A percentile compares a stretch with the other conserved stretches of the same genome.
Conservation (phyloP, 2,113 vertebrate genomes). For the Steatornis caripensis region DNA sequence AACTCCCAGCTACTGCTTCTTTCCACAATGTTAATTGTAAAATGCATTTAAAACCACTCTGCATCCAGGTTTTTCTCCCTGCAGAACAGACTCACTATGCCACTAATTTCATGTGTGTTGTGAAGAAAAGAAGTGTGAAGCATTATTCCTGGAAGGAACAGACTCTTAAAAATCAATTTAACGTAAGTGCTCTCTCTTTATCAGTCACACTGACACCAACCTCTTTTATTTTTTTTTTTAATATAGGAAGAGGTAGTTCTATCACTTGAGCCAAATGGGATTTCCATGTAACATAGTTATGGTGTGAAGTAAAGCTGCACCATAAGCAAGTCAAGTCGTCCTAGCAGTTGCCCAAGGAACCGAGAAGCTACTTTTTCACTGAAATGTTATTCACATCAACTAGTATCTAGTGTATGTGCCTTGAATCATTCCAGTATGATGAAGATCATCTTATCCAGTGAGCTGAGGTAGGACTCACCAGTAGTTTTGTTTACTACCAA, state of each 20-base stretch:
- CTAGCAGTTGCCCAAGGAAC: neutral
- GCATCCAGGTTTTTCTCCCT: neutral
- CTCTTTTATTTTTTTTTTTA: neutral
- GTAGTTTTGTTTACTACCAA: neutral
- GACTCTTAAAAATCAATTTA: constrained; percentile 24
- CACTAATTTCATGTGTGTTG: constrained; percentile 26
- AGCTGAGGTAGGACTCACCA: neutral
- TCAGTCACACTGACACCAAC: neutral
- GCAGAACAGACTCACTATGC: neutral
- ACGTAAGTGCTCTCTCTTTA: neutral
- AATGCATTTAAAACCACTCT: neutral
- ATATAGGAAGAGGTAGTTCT: neutral
- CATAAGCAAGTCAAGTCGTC: neutral
- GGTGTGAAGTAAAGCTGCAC: neutral
- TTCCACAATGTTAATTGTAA: neutral
- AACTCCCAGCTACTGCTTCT: neutral
- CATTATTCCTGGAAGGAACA: neutral
- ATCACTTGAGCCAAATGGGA: neutral
- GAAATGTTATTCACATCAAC: neutral
- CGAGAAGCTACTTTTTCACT: neutral
- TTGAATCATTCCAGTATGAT: neutral
- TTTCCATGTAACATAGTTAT: neutral
- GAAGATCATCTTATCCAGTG: neutral
- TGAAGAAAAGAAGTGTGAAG: constrained; percentile 6
- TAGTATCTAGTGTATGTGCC: neutral